These are phyloP conservation scores for Apodemus sylvaticus DNA, from an alignment of 2,113 vertebrate genomes.

Conservation along the genomic window DNA sequence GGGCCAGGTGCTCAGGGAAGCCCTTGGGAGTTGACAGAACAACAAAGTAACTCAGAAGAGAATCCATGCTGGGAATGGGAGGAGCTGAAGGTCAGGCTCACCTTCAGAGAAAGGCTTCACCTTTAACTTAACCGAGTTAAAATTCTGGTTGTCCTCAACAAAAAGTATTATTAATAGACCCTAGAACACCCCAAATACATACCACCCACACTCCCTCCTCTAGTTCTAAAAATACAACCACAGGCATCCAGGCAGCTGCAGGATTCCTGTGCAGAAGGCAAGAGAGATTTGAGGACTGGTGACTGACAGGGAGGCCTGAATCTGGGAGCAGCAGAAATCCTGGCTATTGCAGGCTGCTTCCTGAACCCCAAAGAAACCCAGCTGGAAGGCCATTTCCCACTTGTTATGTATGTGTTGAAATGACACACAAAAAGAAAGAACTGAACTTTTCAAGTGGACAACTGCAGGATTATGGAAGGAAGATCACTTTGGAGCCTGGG, in stretches of 20 bases:
- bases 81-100: background rate
- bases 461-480: background rate
- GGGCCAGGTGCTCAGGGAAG: constrained; percentile 52
- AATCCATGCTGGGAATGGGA: background rate
- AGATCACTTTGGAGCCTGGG: background rate
- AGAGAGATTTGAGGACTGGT: background rate
- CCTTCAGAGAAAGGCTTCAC: constrained; percentile 26
- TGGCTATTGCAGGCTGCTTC: background rate
- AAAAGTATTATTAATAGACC: constrained; percentile 51
- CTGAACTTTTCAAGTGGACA: background rate
- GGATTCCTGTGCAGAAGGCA: background rate
- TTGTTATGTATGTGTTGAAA: background rate
- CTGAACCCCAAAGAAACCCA: background rate
- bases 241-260: background rate
- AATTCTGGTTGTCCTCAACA: constrained; percentile 14
- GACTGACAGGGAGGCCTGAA: background rate
- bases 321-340: background rate
- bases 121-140: constrained; percentile 47
- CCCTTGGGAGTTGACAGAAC: background rate
- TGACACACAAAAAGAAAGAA: constrained; percentile 43
- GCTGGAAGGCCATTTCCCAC: background rate
- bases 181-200: constrained; percentile 2
- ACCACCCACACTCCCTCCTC: background rate
- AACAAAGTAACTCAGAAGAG: background rate
- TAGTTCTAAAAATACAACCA: constrained; percentile 23